Evolutionary conservation across 92 coral and sea anemone genomes (phyloP).

Genomic region (Anthopleura xanthogrammica): DNA sequence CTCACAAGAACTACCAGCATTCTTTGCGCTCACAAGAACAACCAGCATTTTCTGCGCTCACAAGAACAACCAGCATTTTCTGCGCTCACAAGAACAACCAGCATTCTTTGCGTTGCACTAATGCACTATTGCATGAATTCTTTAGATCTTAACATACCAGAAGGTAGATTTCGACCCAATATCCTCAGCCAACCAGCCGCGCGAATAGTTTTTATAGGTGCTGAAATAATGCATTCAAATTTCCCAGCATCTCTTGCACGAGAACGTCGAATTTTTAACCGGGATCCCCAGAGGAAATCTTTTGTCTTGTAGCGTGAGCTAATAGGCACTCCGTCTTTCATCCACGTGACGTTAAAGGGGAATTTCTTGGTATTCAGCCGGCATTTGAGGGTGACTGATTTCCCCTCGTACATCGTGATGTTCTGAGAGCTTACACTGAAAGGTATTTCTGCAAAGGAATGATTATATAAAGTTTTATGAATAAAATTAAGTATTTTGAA

Average conservation of each 20-base stretch:
- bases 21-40: too few relatives aligned
- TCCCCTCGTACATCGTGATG: constrained; percentile 75
- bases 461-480: background rate
- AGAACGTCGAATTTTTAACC: constrained; percentile 76
- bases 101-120: background rate
- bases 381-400: constrained; percentile 80
- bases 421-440: constrained; percentile 56
- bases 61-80: too few relatives aligned
- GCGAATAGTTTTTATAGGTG: background rate
- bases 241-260: constrained; percentile 72
- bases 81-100: background rate
- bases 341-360: constrained; percentile 78
- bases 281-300: constrained; percentile 80
- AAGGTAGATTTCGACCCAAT: background rate
- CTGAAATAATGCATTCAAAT: constrained; percentile 59
- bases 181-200: constrained; percentile 40
- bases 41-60: too few relatives aligned
- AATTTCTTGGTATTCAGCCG: constrained; percentile 65
- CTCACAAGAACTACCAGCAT: too few relatives aligned
- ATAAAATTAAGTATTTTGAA: too few relatives aligned
- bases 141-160: background rate
- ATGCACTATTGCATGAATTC: background rate
- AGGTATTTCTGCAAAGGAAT: constrained; percentile 22
- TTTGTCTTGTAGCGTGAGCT: constrained; percentile 45
- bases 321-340: constrained; percentile 68